phyloP scores from a whole-genome alignment of 2,113 vertebrate species.

The Gopherus evgoodei region DNA sequence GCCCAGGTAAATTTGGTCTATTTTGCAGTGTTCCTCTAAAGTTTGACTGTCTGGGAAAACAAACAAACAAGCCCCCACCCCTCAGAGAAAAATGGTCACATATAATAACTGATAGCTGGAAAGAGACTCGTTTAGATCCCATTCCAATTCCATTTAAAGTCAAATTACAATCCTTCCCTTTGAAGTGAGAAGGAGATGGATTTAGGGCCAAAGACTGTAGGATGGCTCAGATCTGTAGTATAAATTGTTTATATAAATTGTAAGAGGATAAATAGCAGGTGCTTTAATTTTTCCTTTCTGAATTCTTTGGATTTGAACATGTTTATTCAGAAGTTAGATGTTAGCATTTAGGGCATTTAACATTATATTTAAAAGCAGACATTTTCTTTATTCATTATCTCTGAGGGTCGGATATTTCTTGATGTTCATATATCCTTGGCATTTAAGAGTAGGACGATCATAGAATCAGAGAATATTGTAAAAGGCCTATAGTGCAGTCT shows the following conservation, averaged over 20 bases:
- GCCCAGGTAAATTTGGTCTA: neutral
- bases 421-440: slow-evolving; percentile 15
- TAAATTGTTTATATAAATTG: slow-evolving; percentile 62
- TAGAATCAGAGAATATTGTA: slow-evolving; percentile 2
- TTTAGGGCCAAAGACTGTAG: slow-evolving; percentile 38
- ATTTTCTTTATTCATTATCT: slow-evolving; percentile 30
- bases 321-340: slow-evolving; percentile 55
- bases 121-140: slow-evolving; percentile 23
- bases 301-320: slow-evolving; percentile 57
- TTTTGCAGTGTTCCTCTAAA: neutral
- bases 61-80: no score
- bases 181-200: slow-evolving; percentile 51
- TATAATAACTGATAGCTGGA: neutral
- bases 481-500: neutral
- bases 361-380: slow-evolving; percentile 23
- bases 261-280: slow-evolving; percentile 50
- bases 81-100: neutral
- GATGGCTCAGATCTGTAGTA: neutral
- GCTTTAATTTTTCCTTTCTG: slow-evolving; percentile 58
- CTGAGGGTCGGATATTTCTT: neutral
- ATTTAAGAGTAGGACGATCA: neutral
- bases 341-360: slow-evolving; percentile 31
- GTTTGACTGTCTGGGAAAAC: no score
- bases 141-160: slow-evolving; percentile 57
- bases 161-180: slow-evolving; percentile 22